Base-by-base conservation (phyloP, 2,888 invertebrate species). In the Eupsilia transversa region DNA sequence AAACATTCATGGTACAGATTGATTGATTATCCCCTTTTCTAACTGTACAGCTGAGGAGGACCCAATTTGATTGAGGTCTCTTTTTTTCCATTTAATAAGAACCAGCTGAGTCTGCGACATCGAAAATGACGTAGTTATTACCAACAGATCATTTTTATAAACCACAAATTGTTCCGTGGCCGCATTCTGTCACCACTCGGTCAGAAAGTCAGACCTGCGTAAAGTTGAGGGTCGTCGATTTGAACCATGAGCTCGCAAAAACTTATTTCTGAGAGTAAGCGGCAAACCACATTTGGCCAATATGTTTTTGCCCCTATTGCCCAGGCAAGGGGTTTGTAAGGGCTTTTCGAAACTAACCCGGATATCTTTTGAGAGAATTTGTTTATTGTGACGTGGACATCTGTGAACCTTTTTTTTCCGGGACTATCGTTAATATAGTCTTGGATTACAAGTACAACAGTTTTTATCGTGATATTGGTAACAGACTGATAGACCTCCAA, bases 221-320 rank as follows among this genome's bases (percentile, higher is more conserved):
- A 33, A 60, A 41, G n/a, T 74, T 49, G 57, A n/a, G n/a, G 38
- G 20, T 74, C 20, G 10, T 68, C 0, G 72, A 73, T 27, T 35
- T 46, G 12, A n/a, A 72, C 35, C n/a, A 54, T 35, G 14, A 43
- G 4, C 17, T 27, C 27, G 35, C 43, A 57, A n/a, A n/a, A 9
- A 56, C 41, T 43, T 56, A n/a, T 30, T 46, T 46, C 56, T 23
- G 17, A 35, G 20, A 27, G 23, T 35, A 72, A 17, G 4, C 17
- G 17, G 9, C 46, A 38, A 46, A 30, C 17, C 4, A 33, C 17
- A 27, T 23, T 43, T 54, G 14, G 6, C 3, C 12, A 46, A 57
- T n/a, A 35, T 17, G 20, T 72, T 38, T 72, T 59, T 49, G 33
- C 33, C 10, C n/a, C n/a, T n/a, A n/a, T n/a, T n/a, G n/a, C n/a